Conservation (phyloP, 2,888 invertebrate genomes). For the Arctia plantaginis region DNA sequence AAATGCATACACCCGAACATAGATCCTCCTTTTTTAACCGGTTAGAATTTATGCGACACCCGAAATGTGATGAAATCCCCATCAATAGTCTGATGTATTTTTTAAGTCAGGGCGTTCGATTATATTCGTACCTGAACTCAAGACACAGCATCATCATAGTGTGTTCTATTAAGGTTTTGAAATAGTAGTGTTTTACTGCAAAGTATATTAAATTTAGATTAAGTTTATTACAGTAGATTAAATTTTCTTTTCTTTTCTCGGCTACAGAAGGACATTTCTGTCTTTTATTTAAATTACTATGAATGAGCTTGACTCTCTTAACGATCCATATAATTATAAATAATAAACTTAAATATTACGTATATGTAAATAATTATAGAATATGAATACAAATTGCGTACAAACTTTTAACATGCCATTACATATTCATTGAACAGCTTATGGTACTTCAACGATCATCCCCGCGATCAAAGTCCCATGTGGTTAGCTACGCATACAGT, state of each 20-base stretch:
- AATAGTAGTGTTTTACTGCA: too few relatives aligned
- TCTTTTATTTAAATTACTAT: background rate
- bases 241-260: background rate
- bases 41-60: too few relatives aligned
- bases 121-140: too few relatives aligned
- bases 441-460: conserved; percentile 2
- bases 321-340: background rate
- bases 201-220: too few relatives aligned
- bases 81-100: too few relatives aligned
- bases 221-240: too few relatives aligned
- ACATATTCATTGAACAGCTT: conserved; percentile 12
- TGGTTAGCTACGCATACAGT: conserved; percentile 5
- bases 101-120: too few relatives aligned
- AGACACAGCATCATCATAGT: too few relatives aligned
- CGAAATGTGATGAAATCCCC: too few relatives aligned
- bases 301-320: background rate
- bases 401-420: conserved; percentile 3
- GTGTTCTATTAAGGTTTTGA: too few relatives aligned
- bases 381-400: background rate
- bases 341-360: background rate
- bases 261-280: background rate
- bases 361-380: background rate
- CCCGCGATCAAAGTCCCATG: conserved; percentile 9
- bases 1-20: too few relatives aligned
- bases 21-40: too few relatives aligned